Percentiles rank a stretch among this genome's conserved stretches.
Conservation (phyloP, 2,888 invertebrate species). For the Oscheius sp. region DNA sequence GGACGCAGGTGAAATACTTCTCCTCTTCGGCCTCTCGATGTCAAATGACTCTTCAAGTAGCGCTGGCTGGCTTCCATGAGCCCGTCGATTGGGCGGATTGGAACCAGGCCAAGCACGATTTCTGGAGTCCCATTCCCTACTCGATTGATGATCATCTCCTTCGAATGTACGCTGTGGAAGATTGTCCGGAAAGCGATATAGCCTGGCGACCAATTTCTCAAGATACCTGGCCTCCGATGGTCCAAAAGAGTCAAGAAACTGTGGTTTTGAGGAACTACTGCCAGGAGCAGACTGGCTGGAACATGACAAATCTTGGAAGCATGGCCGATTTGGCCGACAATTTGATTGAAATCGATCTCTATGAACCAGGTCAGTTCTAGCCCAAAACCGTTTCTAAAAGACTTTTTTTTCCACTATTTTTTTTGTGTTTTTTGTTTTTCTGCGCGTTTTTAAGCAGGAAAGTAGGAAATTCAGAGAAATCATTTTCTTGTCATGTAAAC, state of each 20-base stretch:
- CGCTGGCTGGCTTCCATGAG: slow-evolving; percentile 20
- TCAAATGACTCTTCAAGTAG: slow-evolving; percentile 58
- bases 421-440: too few relatives aligned
- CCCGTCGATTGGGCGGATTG: slow-evolving; percentile 40
- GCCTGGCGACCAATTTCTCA: slow-evolving; percentile 55
- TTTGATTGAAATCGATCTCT: slow-evolving; percentile 48
- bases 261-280: slow-evolving; percentile 41
- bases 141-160: slow-evolving; percentile 53
- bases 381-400: neutral
- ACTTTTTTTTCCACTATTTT: neutral
- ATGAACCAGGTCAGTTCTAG: slow-evolving; percentile 2
- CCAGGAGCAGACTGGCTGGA: slow-evolving; percentile 49
- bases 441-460: too few relatives aligned
- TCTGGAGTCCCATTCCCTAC: slow-evolving; percentile 54
- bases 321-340: slow-evolving; percentile 61
- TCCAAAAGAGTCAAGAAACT: slow-evolving; percentile 34
- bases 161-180: slow-evolving; percentile 52
- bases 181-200: slow-evolving; percentile 39
- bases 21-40: slow-evolving; percentile 57
- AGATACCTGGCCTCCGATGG: slow-evolving; percentile 44
- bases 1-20: slow-evolving; percentile 52
- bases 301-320: slow-evolving; percentile 42
- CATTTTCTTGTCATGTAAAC: too few relatives aligned
- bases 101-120: slow-evolving; percentile 17
- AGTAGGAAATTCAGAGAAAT: too few relatives aligned